Conservation (phyloP, 2,888 invertebrate species). For the Caradrina clavipalpis region DNA sequence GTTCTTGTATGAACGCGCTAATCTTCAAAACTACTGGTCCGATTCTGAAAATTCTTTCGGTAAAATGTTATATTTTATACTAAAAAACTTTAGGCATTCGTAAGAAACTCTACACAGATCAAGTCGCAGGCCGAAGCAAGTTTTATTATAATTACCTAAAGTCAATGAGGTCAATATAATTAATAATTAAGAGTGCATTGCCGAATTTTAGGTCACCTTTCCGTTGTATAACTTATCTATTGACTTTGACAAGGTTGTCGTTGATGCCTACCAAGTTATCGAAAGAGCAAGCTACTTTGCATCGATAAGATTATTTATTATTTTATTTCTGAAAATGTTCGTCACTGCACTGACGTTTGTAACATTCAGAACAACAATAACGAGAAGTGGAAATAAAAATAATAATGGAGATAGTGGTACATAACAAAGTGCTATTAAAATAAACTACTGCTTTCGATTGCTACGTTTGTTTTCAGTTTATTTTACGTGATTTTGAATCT, state of each 20-base stretch:
- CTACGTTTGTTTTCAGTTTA: background rate
- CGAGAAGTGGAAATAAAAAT: conserved; percentile 3
- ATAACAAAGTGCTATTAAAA: background rate
- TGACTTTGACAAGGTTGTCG: conserved; percentile 71
- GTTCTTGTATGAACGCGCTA: too few relatives aligned
- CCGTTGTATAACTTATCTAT: conserved; percentile 64
- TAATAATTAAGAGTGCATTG: conserved; percentile 53
- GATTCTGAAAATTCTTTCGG: too few relatives aligned
- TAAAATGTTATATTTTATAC: too few relatives aligned
- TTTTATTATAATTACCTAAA: conserved; percentile 18
- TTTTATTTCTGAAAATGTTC: conserved; percentile 24
- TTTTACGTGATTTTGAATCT: background rate
- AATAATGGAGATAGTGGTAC: background rate
- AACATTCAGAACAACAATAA: conserved; percentile 13
- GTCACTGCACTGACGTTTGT: conserved; percentile 14
- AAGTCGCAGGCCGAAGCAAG: too few relatives aligned
- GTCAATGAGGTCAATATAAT: conserved; percentile 58
- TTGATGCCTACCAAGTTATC: conserved; percentile 52
- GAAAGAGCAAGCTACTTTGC: conserved; percentile 15
- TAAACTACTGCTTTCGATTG: background rate
- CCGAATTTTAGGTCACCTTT: conserved; percentile 73
- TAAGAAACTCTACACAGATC: too few relatives aligned
- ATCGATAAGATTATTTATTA: conserved; percentile 32
- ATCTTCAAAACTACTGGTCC: too few relatives aligned
- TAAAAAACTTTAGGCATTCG: too few relatives aligned